These are phyloP conservation scores for Podarcis cretensis DNA, from an alignment of 2,113 vertebrate genomes.

Conservation along the genomic window DNA sequence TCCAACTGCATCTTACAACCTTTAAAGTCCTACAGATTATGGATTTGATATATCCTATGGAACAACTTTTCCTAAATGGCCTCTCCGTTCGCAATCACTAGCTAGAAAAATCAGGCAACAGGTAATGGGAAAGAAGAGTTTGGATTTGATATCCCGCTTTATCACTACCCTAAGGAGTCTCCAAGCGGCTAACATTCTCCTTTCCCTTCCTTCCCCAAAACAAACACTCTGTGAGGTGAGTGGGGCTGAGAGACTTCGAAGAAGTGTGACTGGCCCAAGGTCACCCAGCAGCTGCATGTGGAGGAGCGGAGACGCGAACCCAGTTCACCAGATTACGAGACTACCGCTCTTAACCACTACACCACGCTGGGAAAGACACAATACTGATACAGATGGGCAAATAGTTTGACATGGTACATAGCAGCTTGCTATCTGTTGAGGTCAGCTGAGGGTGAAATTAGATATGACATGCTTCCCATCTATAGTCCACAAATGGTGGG, in stretches of 20 bases:
- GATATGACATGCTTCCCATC: not conserved
- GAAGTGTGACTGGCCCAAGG: too few species aligned
- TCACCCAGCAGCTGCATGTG: too few species aligned
- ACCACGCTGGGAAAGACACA: not conserved
- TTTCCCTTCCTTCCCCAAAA: too few species aligned
- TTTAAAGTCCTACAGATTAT: not conserved
- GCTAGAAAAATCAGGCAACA: not conserved
- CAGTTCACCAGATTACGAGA: too few species aligned
- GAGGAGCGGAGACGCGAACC: too few species aligned
- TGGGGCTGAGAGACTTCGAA: too few species aligned
- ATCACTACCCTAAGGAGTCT: too few species aligned
- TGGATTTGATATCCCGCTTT: too few species aligned
- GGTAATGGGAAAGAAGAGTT: not conserved
- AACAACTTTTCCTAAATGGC: not conserved
- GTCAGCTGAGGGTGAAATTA: not conserved
- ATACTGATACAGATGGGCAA: not conserved
- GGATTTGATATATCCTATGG: not conserved
- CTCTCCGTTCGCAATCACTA: not conserved
- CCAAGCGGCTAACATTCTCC: too few species aligned
- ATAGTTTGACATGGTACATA: not conserved
- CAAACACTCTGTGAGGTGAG: too few species aligned
- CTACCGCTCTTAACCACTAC: too few species aligned
- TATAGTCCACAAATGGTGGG: not conserved
- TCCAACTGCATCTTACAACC: not conserved
- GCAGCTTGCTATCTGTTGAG: not conserved